Evolutionary conservation across 2,113 vertebrate species (phyloP), one percentile per base, ranked within the genome.

Genomic region (Junco hyemalis): DNA sequence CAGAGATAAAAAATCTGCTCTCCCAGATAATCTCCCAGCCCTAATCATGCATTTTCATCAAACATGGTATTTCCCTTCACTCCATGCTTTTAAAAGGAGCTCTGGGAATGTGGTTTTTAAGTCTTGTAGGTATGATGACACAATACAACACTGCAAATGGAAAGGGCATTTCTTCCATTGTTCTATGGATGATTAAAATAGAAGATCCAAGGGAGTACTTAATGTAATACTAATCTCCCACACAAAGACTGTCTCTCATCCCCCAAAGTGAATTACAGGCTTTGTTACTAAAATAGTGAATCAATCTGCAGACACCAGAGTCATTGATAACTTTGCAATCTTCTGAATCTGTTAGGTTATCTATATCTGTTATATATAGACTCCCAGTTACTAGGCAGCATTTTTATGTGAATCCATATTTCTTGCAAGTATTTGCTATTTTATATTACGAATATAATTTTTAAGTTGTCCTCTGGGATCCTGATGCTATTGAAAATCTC

Each of bases 241-340:
- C 93, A 90, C 74, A 76, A 92, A 86, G 76, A 86, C 90, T 94
- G 45, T 85, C 68, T 90, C 84, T 91, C 90, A 86, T 92, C 51
- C 45, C 81, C 78, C 66, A 71, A 69, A 78, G 65, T 53, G 94
- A 96, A 95, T 95, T 92, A 79, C 68, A 93, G 74, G 64, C 72
- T 91, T 96, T 94, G 93, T 88, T 95, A 88, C 92, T 91, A 88
- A 90, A 93, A 96, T 33, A 95, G 74, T 88, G 85, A 95, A 94
- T 91, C 68, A 68, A 85, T 94, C 63, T 95, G 77, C 68, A 96
- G 88, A 85, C 0, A 77, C 16, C 54, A 50, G 60, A 96, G 65
- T 78, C 88, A 95, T 88, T 90, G 87, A 95, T 74, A 89, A 96
- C 47, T 94, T 90, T 44, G 54, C 69, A 86, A 59, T 81, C 91